Percentiles rank a stretch among this genome's conserved stretches.
phyloP scores from a whole-genome alignment of 2,888 invertebrate genomes.

The Hesperia comma region DNA sequence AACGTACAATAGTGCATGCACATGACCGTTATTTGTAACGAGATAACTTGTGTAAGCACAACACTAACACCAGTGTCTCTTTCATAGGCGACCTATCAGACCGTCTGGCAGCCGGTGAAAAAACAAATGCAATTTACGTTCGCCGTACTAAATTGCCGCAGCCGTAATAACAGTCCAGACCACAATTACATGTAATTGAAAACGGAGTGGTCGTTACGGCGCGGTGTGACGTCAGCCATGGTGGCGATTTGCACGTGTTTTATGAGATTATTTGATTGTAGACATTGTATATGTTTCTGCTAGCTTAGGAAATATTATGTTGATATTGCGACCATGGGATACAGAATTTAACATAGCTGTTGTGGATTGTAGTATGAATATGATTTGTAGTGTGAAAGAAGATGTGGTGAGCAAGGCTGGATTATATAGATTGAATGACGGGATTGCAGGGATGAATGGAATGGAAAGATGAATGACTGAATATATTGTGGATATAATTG shows the following conservation, averaged over 20 bases:
- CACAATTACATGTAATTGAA: slow-evolving; percentile 81
- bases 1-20: too few relatives aligned
- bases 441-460: too few relatives aligned
- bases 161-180: slow-evolving; percentile 70
- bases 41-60: background rate
- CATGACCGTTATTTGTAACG: too few relatives aligned
- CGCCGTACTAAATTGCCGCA: slow-evolving; percentile 68
- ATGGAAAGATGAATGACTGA: too few relatives aligned
- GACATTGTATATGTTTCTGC: slow-evolving; percentile 1
- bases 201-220: slow-evolving; percentile 70
- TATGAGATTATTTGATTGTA: slow-evolving; percentile 27
- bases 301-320: background rate
- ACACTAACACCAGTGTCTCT: slow-evolving; percentile 17
- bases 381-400: too few relatives aligned
- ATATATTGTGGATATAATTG: too few relatives aligned
- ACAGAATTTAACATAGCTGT: too few relatives aligned
- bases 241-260: slow-evolving; percentile 36
- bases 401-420: too few relatives aligned
- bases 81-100: slow-evolving; percentile 29
- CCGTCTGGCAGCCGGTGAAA: slow-evolving; percentile 52
- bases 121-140: slow-evolving; percentile 75
- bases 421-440: too few relatives aligned
- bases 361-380: too few relatives aligned
- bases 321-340: background rate
- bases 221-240: slow-evolving; percentile 57